phyloP scores from a whole-genome alignment of 1,140 invertebrate genomes.

The Macrotrachela quadricornifera region DNA sequence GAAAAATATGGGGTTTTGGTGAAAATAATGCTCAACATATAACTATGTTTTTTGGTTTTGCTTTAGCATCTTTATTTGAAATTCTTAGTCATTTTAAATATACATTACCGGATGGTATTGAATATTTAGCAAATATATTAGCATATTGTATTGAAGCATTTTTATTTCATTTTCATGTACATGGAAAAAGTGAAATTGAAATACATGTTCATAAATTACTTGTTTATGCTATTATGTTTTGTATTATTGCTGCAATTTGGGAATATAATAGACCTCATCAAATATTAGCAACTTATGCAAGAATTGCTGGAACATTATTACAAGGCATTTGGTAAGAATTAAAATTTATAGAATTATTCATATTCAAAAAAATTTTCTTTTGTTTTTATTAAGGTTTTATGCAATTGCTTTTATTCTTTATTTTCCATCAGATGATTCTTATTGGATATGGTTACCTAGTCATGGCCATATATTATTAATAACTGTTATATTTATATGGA shows the following conservation, averaged over 20 bases:
- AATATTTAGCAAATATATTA: constrained; percentile 10
- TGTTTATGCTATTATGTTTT: constrained; percentile 23
- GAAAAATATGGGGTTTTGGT: neutral
- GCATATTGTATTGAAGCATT: constrained; percentile 27
- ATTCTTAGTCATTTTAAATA: constrained; percentile 21
- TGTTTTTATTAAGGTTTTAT: constrained; percentile 22
- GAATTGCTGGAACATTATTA: no score
- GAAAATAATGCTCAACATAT: constrained; percentile 33
- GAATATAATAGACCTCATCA: no score
- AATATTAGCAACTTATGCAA: no score
- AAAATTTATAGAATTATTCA: no score
- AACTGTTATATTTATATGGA: constrained; percentile 19
- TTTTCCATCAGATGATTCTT: constrained; percentile 18
- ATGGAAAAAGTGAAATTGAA: constrained; percentile 27
- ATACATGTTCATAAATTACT: constrained; percentile 30
- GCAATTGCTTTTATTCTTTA: constrained; percentile 34
- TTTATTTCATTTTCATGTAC: constrained; percentile 32
- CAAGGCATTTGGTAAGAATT: constrained; percentile 9
- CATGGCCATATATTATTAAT: constrained; percentile 32
- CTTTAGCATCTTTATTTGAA: constrained; percentile 28
- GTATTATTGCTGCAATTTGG: constrained; percentile 11
- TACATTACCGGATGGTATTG: constrained; percentile 24
- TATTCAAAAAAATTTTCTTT: no score
- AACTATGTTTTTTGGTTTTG: constrained; percentile 37
- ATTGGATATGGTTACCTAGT: constrained; percentile 19